Evolutionary conservation across 2,888 invertebrate species (phyloP).

Genomic region (Catotricha subobsoleta): DNA sequence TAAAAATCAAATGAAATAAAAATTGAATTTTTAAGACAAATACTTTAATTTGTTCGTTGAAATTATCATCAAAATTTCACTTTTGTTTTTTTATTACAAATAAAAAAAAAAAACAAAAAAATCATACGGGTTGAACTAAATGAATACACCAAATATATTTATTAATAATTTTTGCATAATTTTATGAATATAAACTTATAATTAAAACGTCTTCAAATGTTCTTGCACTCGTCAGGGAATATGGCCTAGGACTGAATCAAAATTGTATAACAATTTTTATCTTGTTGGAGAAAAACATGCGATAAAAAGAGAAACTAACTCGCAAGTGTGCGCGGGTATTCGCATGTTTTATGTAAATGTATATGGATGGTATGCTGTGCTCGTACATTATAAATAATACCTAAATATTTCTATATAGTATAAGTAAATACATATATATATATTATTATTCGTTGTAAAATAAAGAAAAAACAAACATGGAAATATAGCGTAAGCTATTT

Average conservation of each 20-base stretch:
- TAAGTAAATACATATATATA: too few relatives aligned
- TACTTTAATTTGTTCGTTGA: too few relatives aligned
- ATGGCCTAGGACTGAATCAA: constrained; percentile 21
- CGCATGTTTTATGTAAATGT: not conserved
- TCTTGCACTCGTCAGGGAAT: constrained; percentile 27
- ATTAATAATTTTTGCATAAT: not conserved
- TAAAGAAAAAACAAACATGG: too few relatives aligned
- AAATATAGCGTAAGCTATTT: too few relatives aligned
- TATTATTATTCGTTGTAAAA: too few relatives aligned
- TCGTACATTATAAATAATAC: too few relatives aligned
- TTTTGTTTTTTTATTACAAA: not conserved
- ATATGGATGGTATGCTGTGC: not conserved
- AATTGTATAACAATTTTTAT: constrained; percentile 1
- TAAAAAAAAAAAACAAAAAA: not conserved
- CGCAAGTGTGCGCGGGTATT: constrained; percentile 1
- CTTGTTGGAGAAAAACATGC: not conserved
- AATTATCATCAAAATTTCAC: too few relatives aligned
- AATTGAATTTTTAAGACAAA: too few relatives aligned
- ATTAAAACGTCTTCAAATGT: not conserved
- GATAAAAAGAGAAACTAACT: not conserved
- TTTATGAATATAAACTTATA: not conserved
- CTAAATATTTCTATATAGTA: too few relatives aligned
- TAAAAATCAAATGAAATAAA: too few relatives aligned
- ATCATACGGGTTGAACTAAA: too few relatives aligned
- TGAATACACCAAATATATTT: not conserved